phyloP scores from a whole-genome alignment of 2,113 vertebrate genomes.

The Oreochromis niloticus region DNA sequence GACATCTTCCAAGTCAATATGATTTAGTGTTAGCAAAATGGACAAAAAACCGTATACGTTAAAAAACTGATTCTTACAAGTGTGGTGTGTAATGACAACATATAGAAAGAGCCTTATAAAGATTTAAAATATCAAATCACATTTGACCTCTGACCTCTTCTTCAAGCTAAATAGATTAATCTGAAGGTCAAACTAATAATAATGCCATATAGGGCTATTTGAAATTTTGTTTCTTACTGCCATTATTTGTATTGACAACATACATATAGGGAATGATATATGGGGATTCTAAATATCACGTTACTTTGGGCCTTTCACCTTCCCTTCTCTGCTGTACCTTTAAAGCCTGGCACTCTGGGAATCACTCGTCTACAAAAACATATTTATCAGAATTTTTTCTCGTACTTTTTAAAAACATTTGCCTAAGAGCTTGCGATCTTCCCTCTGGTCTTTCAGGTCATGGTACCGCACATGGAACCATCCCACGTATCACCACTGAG shows the following conservation, averaged over 20 bases:
- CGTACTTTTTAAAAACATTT: background rate
- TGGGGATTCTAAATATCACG: background rate
- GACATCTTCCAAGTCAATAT: too few species aligned
- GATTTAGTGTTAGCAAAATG: too few species aligned
- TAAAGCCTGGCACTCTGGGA: background rate
- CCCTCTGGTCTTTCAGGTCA: slow-evolving; percentile 39
- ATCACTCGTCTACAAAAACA: background rate
- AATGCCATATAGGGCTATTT: background rate
- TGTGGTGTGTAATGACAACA: fast-evolving
- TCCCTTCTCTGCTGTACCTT: background rate
- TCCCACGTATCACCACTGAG: slow-evolving; percentile 67
- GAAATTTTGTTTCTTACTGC: too few species aligned
- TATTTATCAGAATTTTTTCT: background rate
- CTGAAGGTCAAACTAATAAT: background rate
- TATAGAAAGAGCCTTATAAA: background rate
- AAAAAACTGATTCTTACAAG: background rate
- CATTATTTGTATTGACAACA: too few species aligned
- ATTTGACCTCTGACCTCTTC: background rate
- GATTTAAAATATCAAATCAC: background rate
- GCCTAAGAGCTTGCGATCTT: background rate
- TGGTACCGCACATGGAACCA: slow-evolving; percentile 74
- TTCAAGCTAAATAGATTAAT: background rate
- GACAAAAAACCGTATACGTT: background rate
- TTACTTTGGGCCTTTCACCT: background rate
- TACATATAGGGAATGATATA: background rate